phyloP scores from a whole-genome alignment of 92 coral and sea anemone genomes.

The Epizoanthus illoricatus region DNA sequence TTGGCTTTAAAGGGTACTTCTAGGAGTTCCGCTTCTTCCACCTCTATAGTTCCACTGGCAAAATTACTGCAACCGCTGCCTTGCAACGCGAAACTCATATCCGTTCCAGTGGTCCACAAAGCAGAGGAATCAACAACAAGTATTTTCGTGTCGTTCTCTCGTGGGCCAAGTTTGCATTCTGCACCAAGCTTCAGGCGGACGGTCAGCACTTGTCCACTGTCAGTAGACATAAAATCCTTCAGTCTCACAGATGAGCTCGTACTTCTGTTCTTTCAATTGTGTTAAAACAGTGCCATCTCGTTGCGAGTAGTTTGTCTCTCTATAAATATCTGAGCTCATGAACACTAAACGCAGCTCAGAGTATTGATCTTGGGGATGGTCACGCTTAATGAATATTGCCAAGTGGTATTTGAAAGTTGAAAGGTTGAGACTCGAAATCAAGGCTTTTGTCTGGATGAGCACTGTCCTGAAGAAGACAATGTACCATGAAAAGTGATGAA shows the following conservation, averaged over 20 bases:
- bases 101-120: conserved; percentile 2
- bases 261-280: not conserved
- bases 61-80: not conserved
- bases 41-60: not conserved
- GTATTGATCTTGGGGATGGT: not conserved
- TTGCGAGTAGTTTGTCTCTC: not conserved
- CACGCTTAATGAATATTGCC: too few relatives aligned
- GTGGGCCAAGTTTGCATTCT: not conserved
- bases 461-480: not conserved
- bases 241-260: not conserved
- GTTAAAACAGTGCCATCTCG: not conserved
- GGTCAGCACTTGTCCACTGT: not conserved
- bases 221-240: not conserved
- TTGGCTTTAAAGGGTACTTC: not conserved
- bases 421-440: too few relatives aligned
- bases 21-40: not conserved
- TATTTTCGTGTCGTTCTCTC: not conserved
- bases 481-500: not conserved
- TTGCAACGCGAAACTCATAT: not conserved
- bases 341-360: not conserved
- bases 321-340: conserved; percentile 9
- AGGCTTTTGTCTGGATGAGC: too few relatives aligned
- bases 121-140: not conserved
- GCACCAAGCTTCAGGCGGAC: not conserved
- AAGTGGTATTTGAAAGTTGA: too few relatives aligned